These are phyloP conservation scores for Pimephales promelas DNA, from an alignment of 2,113 vertebrate genomes.

Conservation along the genomic window DNA sequence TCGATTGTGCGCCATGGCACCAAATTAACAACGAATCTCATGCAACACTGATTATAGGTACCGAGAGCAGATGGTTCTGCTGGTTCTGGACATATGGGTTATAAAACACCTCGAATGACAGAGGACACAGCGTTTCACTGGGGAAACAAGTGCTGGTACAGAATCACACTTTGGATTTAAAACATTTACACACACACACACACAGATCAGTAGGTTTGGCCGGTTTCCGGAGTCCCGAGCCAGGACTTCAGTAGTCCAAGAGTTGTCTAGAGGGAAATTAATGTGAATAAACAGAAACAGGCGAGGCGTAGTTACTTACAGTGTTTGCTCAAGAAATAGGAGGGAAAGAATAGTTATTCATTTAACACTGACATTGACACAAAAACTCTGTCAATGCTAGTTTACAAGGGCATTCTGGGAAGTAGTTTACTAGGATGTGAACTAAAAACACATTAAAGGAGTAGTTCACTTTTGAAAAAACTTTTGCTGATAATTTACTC, in stretches of 20 bases:
- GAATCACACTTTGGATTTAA: neutral
- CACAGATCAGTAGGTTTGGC: neutral
- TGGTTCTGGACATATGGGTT: too few species aligned
- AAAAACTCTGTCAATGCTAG: too few species aligned
- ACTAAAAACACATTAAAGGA: neutral
- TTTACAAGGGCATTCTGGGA: too few species aligned
- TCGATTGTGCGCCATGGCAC: neutral
- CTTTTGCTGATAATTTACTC: too few species aligned
- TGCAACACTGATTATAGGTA: neutral
- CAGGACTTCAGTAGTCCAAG: neutral
- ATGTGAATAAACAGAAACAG: conserved; percentile 1
- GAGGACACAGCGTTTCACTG: neutral
- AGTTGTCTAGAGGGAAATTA: neutral
- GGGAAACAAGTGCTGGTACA: neutral
- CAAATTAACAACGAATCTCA: neutral
- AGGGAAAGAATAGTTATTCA: neutral
- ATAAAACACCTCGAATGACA: too few species aligned
- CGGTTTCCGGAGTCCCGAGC: neutral
- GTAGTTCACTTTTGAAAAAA: too few species aligned
- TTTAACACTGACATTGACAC: too few species aligned
- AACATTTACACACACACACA: neutral
- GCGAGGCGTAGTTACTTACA: neutral
- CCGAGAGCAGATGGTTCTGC: neutral
- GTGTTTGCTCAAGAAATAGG: neutral
- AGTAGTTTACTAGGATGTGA: neutral